A percentile compares a stretch with the other conserved stretches of the same genome.
Evolutionary conservation across 2,797 vertebrate species (phyloP).

Genomic region (Amblyraja radiata): DNA sequence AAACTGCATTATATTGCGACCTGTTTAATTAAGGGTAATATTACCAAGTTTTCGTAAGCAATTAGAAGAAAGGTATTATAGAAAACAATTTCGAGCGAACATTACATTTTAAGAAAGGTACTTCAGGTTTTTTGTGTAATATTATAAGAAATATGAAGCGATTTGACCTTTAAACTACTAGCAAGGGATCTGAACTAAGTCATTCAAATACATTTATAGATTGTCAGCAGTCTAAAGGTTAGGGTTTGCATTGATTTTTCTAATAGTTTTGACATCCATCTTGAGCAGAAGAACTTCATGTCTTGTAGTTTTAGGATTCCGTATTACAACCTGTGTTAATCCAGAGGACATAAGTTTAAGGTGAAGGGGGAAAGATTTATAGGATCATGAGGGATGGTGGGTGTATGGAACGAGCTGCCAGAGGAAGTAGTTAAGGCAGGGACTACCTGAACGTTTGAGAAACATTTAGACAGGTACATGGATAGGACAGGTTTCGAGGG

Average conservation of each 20-base stretch:
- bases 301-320: not conserved
- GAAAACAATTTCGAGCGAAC: not conserved
- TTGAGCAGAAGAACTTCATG: not conserved
- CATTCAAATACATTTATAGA: conserved; percentile 15
- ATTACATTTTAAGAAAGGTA: not conserved
- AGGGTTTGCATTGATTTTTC: not conserved
- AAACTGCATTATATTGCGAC: not conserved
- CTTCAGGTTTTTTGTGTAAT: not conserved
- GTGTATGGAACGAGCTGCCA: too few relatives aligned
- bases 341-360: too few relatives aligned
- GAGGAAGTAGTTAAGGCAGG: too few relatives aligned
- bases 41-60: not conserved
- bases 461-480: too few relatives aligned
- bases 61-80: too few relatives aligned
- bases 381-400: too few relatives aligned
- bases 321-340: not conserved
- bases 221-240: conserved; percentile 35
- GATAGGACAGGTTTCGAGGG: too few relatives aligned
- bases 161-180: not conserved
- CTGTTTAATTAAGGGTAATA: not conserved
- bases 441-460: too few relatives aligned
- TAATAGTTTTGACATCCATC: not conserved
- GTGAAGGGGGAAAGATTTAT: too few relatives aligned
- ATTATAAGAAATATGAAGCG: not conserved
- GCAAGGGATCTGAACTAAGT: not conserved